Evolutionary conservation across 1,140 invertebrate genomes (phyloP).

Genomic region (Stenopsyche tienmushanensis): DNA sequence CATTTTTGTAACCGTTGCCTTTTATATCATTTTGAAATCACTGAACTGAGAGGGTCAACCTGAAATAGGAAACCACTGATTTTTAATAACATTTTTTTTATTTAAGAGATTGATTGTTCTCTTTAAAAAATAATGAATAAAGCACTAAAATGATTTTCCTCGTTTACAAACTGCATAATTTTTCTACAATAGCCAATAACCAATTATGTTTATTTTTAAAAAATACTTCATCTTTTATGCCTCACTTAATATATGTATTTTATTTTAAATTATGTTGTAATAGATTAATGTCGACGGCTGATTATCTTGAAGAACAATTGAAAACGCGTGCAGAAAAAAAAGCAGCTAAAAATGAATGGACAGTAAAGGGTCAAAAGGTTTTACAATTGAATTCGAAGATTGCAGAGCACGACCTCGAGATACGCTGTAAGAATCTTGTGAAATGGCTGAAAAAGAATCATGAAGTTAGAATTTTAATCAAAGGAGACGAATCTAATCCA

Average conservation of each 20-base stretch:
- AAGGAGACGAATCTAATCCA: background rate
- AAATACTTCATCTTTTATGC: background rate
- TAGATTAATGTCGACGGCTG: constrained; percentile 9
- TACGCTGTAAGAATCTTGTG: background rate
- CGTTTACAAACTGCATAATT: background rate
- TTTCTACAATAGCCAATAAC: background rate
- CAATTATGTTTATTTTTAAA: background rate
- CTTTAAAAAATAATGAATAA: no score
- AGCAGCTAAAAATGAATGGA: constrained; percentile 6
- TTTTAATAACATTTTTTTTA: no score
- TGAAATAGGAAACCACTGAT: no score
- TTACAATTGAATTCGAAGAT: background rate
- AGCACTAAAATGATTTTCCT: background rate
- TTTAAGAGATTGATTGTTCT: no score
- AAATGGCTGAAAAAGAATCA: constrained; percentile 18
- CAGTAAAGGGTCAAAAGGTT: constrained; percentile 17
- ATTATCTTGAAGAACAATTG: constrained; percentile 7
- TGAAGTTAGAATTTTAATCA: constrained; percentile 17
- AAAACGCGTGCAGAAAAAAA: constrained; percentile 5
- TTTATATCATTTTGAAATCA: no score
- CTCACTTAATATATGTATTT: background rate
- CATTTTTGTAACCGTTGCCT: no score
- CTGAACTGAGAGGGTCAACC: no score
- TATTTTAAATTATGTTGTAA: no score
- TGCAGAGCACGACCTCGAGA: constrained; percentile 10